These are phyloP conservation scores for Caenorhabditis zanzibari DNA, from an alignment of 2,888 invertebrate species.

Conservation along the genomic window DNA sequence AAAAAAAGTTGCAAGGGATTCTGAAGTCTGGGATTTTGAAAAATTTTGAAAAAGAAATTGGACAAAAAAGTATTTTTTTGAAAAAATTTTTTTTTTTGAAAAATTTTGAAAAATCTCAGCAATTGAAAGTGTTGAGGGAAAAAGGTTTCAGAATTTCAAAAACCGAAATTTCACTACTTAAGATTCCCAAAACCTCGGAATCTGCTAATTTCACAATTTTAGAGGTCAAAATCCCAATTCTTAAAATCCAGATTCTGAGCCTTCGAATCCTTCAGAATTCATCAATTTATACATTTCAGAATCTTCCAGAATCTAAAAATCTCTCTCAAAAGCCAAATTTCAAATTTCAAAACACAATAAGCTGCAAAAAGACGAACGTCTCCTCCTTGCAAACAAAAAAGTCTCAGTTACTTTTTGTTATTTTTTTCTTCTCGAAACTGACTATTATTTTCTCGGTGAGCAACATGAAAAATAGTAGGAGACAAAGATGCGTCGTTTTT, in stretches of 20 bases:
- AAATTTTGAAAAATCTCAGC: too few species aligned
- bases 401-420: not conserved
- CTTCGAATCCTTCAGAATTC: too few species aligned
- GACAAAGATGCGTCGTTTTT: slow-evolving; percentile 1
- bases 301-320: not conserved
- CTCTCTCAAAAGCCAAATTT: not conserved
- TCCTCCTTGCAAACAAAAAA: not conserved
- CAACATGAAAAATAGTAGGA: slow-evolving; percentile 15
- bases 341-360: not conserved
- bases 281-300: too few species aligned
- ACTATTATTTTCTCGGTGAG: slow-evolving; percentile 1
- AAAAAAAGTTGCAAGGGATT: slow-evolving; percentile 2
- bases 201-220: too few species aligned
- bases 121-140: too few species aligned
- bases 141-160: too few species aligned
- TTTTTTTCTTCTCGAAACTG: slow-evolving; percentile 19
- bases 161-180: too few species aligned
- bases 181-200: not conserved
- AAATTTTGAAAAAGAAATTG: not conserved
- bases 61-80: too few species aligned
- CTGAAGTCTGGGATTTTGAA: not conserved
- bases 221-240: too few species aligned
- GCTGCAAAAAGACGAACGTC: not conserved
- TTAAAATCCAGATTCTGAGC: not conserved
- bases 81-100: too few species aligned